Conservation (phyloP, 2,113 vertebrate genomes). For the Philantomba maxwellii region DNA sequence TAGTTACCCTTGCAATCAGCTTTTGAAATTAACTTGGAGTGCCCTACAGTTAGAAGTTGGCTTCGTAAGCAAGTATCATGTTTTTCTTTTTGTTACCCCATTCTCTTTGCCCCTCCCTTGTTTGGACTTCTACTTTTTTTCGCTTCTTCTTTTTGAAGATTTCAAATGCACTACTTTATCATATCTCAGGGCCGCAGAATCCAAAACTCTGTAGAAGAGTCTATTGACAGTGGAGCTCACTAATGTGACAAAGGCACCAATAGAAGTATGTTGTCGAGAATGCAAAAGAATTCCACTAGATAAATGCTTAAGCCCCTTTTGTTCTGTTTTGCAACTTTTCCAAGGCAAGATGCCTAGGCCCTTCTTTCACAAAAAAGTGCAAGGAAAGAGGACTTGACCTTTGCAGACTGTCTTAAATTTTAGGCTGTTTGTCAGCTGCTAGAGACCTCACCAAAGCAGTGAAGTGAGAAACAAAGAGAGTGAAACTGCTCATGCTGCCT, state of each 20-base stretch:
- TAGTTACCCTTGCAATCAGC: conserved; percentile 28
- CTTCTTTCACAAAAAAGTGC: conserved; percentile 55
- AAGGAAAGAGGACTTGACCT: conserved; percentile 63
- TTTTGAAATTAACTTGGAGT: conserved; percentile 52
- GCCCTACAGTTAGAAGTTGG: conserved; percentile 12
- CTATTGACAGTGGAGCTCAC: conserved; percentile 4
- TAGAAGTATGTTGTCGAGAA: background rate
- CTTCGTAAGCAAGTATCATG: conserved; percentile 22
- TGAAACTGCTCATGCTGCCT: conserved; percentile 51
- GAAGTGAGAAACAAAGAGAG: conserved; percentile 61
- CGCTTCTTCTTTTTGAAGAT: conserved; percentile 37
- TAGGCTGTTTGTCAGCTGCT: conserved; percentile 60
- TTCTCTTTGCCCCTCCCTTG: background rate
- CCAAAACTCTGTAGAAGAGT: conserved; percentile 38
- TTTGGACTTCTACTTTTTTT: conserved; percentile 55
- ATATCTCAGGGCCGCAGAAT: conserved; percentile 47
- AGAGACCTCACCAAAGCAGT: conserved; percentile 58
- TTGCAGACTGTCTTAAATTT: conserved; percentile 72
- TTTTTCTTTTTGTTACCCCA: conserved; percentile 40
- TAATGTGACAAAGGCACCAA: conserved; percentile 36
- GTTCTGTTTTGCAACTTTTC: conserved; percentile 65
- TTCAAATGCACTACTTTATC: conserved; percentile 42
- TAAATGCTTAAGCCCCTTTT: conserved; percentile 62
- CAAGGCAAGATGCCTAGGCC: conserved; percentile 54
- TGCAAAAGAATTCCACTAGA: conserved; percentile 62